Evolutionary conservation across 2,888 invertebrate genomes (phyloP).

Genomic region (Fissipunctia ypsillon): DNA sequence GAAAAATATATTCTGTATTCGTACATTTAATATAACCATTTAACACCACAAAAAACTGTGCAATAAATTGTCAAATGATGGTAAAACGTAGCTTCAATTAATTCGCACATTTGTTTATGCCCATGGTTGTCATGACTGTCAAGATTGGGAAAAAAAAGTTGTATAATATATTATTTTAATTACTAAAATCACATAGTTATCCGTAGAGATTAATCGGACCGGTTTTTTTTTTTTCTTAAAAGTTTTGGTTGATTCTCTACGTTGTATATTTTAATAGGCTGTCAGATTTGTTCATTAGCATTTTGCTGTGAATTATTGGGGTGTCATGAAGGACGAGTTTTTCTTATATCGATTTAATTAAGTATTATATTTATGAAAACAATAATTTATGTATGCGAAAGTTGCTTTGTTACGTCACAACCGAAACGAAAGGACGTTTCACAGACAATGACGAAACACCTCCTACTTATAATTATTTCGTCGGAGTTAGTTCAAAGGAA

Average conservation of each 20-base stretch:
- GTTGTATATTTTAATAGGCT: slow-evolving; percentile 21
- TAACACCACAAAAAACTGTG: slow-evolving; percentile 21
- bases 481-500: too few species aligned
- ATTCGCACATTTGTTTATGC: slow-evolving; percentile 28
- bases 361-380: slow-evolving; percentile 16
- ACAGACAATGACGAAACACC: too few species aligned
- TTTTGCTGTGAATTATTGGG: background rate
- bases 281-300: slow-evolving; percentile 15
- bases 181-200: background rate
- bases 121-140: slow-evolving; percentile 8
- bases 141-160: background rate
- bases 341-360: background rate
- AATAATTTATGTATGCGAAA: background rate
- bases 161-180: too few species aligned
- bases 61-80: slow-evolving; percentile 26
- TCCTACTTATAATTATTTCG: too few species aligned
- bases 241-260: background rate
- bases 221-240: background rate
- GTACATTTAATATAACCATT: slow-evolving; percentile 7
- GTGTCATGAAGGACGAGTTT: background rate
- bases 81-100: slow-evolving; percentile 41
- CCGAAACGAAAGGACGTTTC: background rate
- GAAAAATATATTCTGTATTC: background rate
- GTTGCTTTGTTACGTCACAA: background rate
- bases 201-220: background rate